phyloP scores from a whole-genome alignment of 2,888 invertebrate species.

The Neoscelio sp. region DNA sequence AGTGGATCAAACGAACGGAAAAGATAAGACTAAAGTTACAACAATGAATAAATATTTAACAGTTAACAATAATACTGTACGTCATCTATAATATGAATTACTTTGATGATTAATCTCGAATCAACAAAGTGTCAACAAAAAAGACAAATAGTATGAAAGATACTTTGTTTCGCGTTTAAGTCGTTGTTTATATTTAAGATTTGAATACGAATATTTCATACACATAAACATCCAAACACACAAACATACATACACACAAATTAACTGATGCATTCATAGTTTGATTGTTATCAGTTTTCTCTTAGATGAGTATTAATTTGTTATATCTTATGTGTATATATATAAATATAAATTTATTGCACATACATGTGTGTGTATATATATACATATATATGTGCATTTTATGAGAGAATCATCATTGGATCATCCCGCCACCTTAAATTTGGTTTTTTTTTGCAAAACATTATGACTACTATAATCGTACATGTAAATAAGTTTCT shows the following conservation, averaged over 20 bases:
- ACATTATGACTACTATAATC: conserved; percentile 35
- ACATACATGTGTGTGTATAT: no score
- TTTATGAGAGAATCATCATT: no score
- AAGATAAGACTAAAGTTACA: conserved; percentile 74
- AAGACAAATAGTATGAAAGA: conserved; percentile 17
- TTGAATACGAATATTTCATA: conserved; percentile 57
- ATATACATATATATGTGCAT: no score
- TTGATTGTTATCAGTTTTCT: conserved; percentile 21
- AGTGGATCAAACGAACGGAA: conserved; percentile 82
- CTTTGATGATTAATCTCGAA: conserved; percentile 43
- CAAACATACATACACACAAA: no score
- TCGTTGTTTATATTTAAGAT: conserved; percentile 47
- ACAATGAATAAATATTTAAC: conserved; percentile 33
- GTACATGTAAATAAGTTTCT: conserved; percentile 56
- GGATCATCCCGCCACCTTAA: conserved; percentile 3
- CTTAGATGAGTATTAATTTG: conserved; percentile 54
- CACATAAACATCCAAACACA: conserved; percentile 33
- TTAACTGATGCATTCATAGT: conserved; percentile 39
- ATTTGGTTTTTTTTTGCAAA: conserved; percentile 19
- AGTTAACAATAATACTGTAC: conserved; percentile 35
- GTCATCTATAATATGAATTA: conserved; percentile 40
- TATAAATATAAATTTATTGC: no score
- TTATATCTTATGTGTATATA: conserved; percentile 47
- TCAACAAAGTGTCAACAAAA: conserved; percentile 39
- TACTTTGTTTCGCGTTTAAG: conserved; percentile 31